These are phyloP conservation scores for Rhinoderma darwinii DNA, from an alignment of 2,113 vertebrate species.

Conservation along the genomic window DNA sequence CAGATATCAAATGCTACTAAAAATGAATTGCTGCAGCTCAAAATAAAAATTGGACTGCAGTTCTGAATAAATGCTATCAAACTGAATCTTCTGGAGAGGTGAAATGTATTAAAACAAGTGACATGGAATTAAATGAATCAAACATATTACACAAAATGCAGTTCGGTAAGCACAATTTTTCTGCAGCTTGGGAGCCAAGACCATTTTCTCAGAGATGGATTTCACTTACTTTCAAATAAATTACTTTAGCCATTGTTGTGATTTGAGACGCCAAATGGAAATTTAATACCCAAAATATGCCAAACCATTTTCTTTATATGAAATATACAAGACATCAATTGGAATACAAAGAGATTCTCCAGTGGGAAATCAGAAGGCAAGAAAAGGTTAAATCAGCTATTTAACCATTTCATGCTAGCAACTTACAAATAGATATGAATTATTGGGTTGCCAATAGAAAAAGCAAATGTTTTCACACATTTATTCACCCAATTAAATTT, in stretches of 20 bases:
- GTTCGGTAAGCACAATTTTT: slow-evolving; percentile 57
- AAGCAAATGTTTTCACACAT: not conserved
- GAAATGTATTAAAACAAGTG: slow-evolving; percentile 60
- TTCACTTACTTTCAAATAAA: slow-evolving; percentile 56
- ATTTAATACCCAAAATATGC: slow-evolving; percentile 48
- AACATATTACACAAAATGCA: slow-evolving; percentile 59
- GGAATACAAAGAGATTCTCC: slow-evolving; percentile 16
- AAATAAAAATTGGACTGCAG: slow-evolving; percentile 58
- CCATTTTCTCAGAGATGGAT: slow-evolving; percentile 57
- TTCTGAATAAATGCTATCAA: slow-evolving; percentile 59
- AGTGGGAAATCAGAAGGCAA: not conserved
- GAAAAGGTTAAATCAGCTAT: slow-evolving; percentile 6
- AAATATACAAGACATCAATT: slow-evolving; percentile 40
- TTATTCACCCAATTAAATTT: not conserved
- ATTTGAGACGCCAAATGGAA: slow-evolving; percentile 52
- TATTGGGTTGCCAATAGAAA: not conserved
- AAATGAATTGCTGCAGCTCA: slow-evolving; percentile 56
- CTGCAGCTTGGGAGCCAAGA: slow-evolving; percentile 29
- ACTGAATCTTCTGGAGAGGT: slow-evolving; percentile 58
- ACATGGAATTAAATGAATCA: slow-evolving; percentile 61
- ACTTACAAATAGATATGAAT: not conserved
- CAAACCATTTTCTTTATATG: slow-evolving; percentile 37
- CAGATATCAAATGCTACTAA: slow-evolving; percentile 58
- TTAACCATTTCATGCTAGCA: not conserved
- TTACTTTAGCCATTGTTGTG: slow-evolving; percentile 59